A percentile compares a stretch with the other conserved stretches of the same genome.
Conservation (phyloP, 2,797 vertebrate species). For the Eutrigla gurnardus region DNA sequence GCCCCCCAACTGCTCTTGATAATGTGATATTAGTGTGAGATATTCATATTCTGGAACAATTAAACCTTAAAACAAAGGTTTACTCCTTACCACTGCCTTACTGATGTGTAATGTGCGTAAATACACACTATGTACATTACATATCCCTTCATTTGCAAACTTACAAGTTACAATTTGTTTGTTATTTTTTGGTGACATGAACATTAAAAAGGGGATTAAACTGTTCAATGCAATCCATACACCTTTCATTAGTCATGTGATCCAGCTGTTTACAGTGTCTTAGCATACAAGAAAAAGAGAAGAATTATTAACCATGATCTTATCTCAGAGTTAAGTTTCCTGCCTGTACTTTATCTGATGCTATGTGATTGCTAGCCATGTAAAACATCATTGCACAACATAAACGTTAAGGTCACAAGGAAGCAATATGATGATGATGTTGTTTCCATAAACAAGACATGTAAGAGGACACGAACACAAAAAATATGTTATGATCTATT, state of each 20-base stretch:
- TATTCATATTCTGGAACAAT: neutral
- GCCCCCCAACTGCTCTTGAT: neutral
- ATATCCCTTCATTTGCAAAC: neutral
- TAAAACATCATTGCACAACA: slow-evolving; percentile 18
- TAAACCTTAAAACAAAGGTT: neutral
- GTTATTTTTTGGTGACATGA: slow-evolving; percentile 2
- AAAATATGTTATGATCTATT: neutral
- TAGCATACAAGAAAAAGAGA: neutral
- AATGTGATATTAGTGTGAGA: neutral
- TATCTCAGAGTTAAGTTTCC: slow-evolving; percentile 23
- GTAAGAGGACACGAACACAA: neutral
- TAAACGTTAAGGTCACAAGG: slow-evolving; percentile 34
- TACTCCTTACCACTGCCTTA: neutral
- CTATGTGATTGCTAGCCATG: slow-evolving; percentile 1
- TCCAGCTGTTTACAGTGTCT: neutral
- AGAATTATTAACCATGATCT: slow-evolving; percentile 28
- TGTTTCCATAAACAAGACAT: slow-evolving; percentile 28
- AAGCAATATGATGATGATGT: slow-evolving; percentile 4
- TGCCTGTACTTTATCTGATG: slow-evolving; percentile 40
- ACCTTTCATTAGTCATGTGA: slow-evolving; percentile 10
- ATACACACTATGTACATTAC: neutral
- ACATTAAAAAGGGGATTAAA: neutral
- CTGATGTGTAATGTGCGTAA: neutral
- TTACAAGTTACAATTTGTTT: neutral
- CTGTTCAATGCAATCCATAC: neutral